A percentile compares a stretch with the other conserved stretches of the same genome.
Conservation (phyloP, 2,797 vertebrate genomes). For the Mustela erminea region DNA sequence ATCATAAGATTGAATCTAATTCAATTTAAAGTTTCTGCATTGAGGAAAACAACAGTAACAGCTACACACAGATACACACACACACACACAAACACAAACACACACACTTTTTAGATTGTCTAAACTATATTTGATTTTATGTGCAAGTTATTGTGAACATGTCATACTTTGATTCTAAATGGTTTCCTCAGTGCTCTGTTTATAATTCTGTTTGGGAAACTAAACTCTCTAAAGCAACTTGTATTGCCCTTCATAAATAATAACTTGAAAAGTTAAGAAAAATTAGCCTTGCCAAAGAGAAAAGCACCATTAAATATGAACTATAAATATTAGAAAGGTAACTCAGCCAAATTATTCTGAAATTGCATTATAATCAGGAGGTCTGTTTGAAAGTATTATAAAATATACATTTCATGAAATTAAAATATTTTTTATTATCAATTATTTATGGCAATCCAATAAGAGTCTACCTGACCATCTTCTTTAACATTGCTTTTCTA, state of each 20-base stretch:
- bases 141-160: not conserved
- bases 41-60: not conserved
- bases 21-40: not conserved
- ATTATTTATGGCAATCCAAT: not conserved
- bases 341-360: not conserved
- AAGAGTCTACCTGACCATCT: not conserved
- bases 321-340: constrained; percentile 20
- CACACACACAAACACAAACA: not conserved
- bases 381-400: not conserved
- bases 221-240: constrained; percentile 25
- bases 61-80: not conserved
- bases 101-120: not conserved
- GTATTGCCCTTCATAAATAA: constrained; percentile 33
- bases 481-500: not conserved
- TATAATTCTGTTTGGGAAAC: constrained; percentile 5
- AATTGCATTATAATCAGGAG: not conserved
- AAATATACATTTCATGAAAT: not conserved
- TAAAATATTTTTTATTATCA: constrained; percentile 1
- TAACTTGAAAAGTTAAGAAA: constrained; percentile 26
- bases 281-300: constrained; percentile 3
- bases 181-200: not conserved
- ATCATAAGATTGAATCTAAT: not conserved
- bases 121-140: not conserved
- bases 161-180: not conserved
- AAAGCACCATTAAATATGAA: not conserved